Percentiles rank a stretch among this genome's conserved stretches.
These are phyloP conservation scores for Tricholauxania praeusta DNA, from an alignment of 2,888 invertebrate genomes.

Conservation along the genomic window DNA sequence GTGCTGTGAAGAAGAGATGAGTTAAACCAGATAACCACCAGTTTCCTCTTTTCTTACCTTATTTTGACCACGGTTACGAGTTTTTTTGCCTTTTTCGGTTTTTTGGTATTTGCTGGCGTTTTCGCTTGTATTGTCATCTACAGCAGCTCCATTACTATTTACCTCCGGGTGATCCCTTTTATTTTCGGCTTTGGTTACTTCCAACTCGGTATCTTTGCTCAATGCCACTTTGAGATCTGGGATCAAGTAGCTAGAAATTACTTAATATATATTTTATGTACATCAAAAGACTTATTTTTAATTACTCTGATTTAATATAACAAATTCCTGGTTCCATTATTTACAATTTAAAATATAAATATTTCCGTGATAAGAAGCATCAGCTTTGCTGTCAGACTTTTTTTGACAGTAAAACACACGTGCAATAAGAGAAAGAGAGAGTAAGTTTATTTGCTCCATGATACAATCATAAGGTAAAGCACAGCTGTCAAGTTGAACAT, in stretches of 20 bases:
- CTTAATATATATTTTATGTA: background rate
- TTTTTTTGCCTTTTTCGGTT: constrained; percentile 55
- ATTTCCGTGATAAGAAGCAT: background rate
- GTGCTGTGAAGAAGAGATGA: constrained; percentile 50
- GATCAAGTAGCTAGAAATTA: constrained; percentile 46
- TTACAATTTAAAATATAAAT: constrained; percentile 2
- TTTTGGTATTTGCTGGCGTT: constrained; percentile 49
- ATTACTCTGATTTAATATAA: constrained; percentile 64
- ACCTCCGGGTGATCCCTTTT: constrained; percentile 26
- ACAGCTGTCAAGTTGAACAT: no score
- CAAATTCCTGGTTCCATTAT: constrained; percentile 66
- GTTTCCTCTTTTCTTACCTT: constrained; percentile 48
- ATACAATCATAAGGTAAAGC: no score
- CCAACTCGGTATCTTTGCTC: constrained; percentile 25
- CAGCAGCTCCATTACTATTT: background rate
- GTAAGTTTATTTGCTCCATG: no score
- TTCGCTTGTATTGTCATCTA: constrained; percentile 22
- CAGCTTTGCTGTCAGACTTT: background rate
- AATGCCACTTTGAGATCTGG: constrained; percentile 44
- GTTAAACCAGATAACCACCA: background rate
- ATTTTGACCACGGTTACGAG: constrained; percentile 65
- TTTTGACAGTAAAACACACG: constrained; percentile 14
- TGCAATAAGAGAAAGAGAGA: background rate
- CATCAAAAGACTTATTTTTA: background rate
- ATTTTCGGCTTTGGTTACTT: background rate